Evolutionary conservation across 2,113 vertebrate genomes (phyloP).

Genomic region (Pseudorectes ferrugineus): DNA sequence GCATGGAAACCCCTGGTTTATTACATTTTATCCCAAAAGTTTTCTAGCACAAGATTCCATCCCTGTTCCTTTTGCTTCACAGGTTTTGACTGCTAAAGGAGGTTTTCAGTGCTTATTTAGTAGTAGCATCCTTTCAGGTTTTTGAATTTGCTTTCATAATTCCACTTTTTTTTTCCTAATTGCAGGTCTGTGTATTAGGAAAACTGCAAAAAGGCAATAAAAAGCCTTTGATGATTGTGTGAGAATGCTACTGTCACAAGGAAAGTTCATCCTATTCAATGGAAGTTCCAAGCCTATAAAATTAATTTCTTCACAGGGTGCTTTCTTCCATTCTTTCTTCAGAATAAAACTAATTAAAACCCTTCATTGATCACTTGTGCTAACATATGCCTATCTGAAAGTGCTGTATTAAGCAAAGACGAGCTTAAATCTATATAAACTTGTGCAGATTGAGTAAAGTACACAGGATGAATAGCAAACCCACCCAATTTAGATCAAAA

Average conservation of each 20-base stretch:
- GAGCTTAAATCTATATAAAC: slow-evolving; percentile 24
- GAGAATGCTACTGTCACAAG: slow-evolving; percentile 33
- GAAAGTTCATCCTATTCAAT: slow-evolving; percentile 29
- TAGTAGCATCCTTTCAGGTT: background rate
- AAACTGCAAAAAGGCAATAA: slow-evolving; percentile 3
- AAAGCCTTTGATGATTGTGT: slow-evolving; percentile 1
- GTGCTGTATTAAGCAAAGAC: slow-evolving; percentile 1
- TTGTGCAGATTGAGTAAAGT: background rate
- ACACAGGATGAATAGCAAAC: slow-evolving; percentile 10
- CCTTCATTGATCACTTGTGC: slow-evolving; percentile 7
- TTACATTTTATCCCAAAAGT: background rate
- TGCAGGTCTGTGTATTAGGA: background rate
- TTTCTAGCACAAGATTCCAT: background rate
- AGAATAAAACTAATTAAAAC: slow-evolving; percentile 32
- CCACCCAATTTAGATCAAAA: background rate
- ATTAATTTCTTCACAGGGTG: slow-evolving; percentile 28
- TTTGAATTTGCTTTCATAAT: slow-evolving; percentile 16
- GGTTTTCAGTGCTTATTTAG: background rate
- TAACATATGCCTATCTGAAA: slow-evolving; percentile 23
- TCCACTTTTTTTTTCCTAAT: background rate
- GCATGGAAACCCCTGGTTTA: background rate
- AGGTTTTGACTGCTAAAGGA: background rate
- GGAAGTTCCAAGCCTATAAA: background rate
- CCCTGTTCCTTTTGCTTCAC: background rate
- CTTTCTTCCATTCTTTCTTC: slow-evolving; percentile 32